Conservation (phyloP, 2,888 invertebrate genomes). For the Cryptops parisi region DNA sequence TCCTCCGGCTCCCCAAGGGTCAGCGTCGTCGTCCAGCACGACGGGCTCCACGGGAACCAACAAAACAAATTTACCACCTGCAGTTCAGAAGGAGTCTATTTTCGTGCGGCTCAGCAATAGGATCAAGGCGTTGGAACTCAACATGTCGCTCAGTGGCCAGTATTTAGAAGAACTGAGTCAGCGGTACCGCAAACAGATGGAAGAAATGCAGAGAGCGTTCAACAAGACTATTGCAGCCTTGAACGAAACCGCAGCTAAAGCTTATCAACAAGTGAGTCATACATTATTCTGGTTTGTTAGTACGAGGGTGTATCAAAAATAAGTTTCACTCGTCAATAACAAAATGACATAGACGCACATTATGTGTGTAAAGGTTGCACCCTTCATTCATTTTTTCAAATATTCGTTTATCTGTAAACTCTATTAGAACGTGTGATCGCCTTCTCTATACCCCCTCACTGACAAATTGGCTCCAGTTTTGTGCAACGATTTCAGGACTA, state of each 20-base stretch:
- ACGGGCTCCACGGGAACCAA: background rate
- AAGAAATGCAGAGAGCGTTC: constrained; percentile 76
- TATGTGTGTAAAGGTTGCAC: too few relatives aligned
- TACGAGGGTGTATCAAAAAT: too few relatives aligned
- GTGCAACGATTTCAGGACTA: too few relatives aligned
- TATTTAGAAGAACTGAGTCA: constrained; percentile 92
- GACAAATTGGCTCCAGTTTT: too few relatives aligned
- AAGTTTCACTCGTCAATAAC: too few relatives aligned
- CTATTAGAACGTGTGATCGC: too few relatives aligned
- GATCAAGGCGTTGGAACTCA: constrained; percentile 88
- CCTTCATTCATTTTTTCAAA: too few relatives aligned
- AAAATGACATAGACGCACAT: too few relatives aligned
- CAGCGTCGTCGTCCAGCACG: background rate
- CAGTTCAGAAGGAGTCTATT: constrained; percentile 73
- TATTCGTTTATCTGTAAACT: too few relatives aligned
- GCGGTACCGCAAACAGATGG: constrained; percentile 89
- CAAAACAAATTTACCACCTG: background rate
- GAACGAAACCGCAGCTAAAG: constrained; percentile 35
- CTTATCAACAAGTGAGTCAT: constrained; percentile 40
- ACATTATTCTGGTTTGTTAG: too few relatives aligned
- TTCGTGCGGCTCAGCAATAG: constrained; percentile 88
- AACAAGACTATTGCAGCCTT: constrained; percentile 57
- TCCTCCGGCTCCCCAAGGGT: background rate
- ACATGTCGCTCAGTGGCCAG: constrained; percentile 91
- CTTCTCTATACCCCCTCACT: too few relatives aligned